A percentile compares a stretch with the other conserved stretches of the same genome.
phyloP scores from a whole-genome alignment of 2,797 vertebrate species.

The Tiaroga cobitis region DNA sequence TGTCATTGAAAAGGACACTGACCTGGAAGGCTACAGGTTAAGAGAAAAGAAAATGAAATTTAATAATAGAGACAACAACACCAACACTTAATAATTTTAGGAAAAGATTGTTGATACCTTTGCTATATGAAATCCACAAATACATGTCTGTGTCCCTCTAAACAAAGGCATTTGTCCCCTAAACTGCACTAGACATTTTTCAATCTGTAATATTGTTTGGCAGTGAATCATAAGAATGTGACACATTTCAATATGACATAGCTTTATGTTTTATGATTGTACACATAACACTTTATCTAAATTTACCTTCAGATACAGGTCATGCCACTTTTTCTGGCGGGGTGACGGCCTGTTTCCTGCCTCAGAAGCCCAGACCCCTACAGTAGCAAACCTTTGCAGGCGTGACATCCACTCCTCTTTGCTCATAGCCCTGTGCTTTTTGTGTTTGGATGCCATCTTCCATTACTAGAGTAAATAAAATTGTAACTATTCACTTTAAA shows the following conservation, averaged over 20 bases:
- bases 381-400: too few relatives aligned
- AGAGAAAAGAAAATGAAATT: background rate
- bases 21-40: background rate
- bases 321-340: too few relatives aligned
- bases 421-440: background rate
- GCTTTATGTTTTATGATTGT: too few relatives aligned
- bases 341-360: too few relatives aligned
- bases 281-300: too few relatives aligned
- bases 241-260: too few relatives aligned
- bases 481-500: background rate
- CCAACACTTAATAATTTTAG: background rate
- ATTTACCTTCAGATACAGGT: too few relatives aligned
- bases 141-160: constrained; percentile 15
- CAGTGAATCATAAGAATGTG: too few relatives aligned
- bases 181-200: constrained; percentile 36
- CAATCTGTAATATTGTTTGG: constrained; percentile 21
- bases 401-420: background rate
- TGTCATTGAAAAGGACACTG: background rate
- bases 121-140: constrained; percentile 35
- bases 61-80: background rate
- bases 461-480: background rate
- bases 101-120: too few relatives aligned
- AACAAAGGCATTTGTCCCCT: constrained; percentile 39
- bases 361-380: too few relatives aligned
- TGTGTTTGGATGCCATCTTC: background rate